phyloP scores from a whole-genome alignment of 2,113 vertebrate genomes.

The Delphinapterus leucas region DNA sequence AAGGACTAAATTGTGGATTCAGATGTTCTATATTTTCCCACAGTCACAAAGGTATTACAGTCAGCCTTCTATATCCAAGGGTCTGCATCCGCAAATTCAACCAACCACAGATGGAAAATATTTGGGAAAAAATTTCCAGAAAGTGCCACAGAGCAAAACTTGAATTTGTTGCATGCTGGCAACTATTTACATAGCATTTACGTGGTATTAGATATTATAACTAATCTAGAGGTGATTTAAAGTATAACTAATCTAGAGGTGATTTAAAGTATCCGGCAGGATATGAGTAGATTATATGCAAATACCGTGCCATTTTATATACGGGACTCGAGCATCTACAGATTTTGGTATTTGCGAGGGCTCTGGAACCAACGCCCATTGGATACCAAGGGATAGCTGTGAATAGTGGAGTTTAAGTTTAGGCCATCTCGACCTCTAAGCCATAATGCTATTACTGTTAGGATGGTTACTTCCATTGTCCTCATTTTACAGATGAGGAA shows the following conservation, averaged over 20 bases:
- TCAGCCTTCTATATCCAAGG: background rate
- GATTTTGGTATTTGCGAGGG: background rate
- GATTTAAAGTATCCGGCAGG: background rate
- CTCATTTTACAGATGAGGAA: background rate
- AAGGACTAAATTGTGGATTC: background rate
- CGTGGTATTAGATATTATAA: background rate
- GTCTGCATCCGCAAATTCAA: background rate
- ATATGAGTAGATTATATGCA: background rate
- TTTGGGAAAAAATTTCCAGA: background rate
- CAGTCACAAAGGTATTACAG: background rate
- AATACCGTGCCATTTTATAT: background rate
- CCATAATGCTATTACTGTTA: background rate
- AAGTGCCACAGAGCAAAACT: background rate
- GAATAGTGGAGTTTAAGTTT: background rate
- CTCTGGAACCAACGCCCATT: background rate
- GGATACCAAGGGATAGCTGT: background rate
- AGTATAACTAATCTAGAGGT: background rate
- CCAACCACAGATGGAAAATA: background rate
- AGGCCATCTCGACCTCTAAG: background rate
- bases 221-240: background rate
- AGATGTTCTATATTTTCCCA: rapidly evolving
- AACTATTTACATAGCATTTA: background rate
- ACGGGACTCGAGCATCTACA: background rate
- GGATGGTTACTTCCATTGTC: background rate
- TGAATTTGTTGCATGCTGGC: background rate